These are phyloP conservation scores for Bothrops jararaca DNA, from an alignment of 2,113 vertebrate genomes.

Conservation along the genomic window DNA sequence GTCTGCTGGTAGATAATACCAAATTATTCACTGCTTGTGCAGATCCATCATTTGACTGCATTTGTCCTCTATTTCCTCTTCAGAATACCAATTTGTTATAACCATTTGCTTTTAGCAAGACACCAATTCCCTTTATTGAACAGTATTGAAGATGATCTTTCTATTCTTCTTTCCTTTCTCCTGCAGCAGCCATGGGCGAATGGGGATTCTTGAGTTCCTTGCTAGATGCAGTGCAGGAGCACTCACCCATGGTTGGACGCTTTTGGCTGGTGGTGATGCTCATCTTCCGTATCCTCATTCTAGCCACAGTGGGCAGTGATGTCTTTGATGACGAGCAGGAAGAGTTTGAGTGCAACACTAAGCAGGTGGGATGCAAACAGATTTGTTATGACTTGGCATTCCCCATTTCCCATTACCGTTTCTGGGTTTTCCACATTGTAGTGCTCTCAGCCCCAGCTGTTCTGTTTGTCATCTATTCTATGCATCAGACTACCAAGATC, in stretches of 20 bases:
- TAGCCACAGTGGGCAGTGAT: slow-evolving; percentile 87
- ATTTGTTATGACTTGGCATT: slow-evolving; percentile 89
- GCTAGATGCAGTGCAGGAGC: slow-evolving; percentile 80
- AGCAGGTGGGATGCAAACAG: slow-evolving; percentile 90
- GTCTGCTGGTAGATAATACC: neutral
- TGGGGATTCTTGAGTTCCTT: slow-evolving; percentile 83
- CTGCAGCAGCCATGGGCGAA: slow-evolving; percentile 77
- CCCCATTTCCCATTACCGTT: slow-evolving; percentile 92
- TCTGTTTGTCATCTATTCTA: slow-evolving; percentile 83
- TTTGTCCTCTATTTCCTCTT: neutral
- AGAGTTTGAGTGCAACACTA: slow-evolving; percentile 89
- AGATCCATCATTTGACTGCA: neutral
- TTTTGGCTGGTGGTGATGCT: slow-evolving; percentile 92
- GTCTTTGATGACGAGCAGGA: slow-evolving; percentile 89
- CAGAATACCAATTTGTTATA: neutral
- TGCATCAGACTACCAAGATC: slow-evolving; percentile 78
- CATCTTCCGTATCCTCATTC: slow-evolving; percentile 86
- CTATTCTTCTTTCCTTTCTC: neutral
- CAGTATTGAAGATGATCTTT: neutral
- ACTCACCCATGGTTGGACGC: slow-evolving; percentile 87
- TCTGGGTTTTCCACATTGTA: slow-evolving; percentile 93
- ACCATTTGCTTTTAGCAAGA: neutral
- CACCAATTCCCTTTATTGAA: too few relatives aligned
- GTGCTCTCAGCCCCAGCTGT: slow-evolving; percentile 85
- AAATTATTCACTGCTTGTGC: neutral